Percentiles rank a stretch among this genome's conserved stretches.
Evolutionary conservation across 2,113 vertebrate genomes (phyloP).

Genomic region (Corythoichthys haematopterus): DNA sequence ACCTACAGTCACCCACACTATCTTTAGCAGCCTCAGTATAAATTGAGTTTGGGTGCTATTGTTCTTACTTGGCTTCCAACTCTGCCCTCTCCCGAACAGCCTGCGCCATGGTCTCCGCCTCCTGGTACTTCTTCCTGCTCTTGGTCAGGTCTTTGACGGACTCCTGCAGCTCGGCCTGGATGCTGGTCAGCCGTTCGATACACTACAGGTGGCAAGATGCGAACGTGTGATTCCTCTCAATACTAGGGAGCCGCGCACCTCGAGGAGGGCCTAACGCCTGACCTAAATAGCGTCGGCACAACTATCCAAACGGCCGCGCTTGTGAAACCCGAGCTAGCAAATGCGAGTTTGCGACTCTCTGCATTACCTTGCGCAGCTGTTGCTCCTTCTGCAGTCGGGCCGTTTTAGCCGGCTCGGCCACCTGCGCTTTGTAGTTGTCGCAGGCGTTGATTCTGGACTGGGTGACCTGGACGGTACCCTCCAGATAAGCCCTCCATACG

Average conservation of each 20-base stretch:
- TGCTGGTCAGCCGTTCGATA: constrained; percentile 88
- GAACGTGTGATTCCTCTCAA: background rate
- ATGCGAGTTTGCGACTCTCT: background rate
- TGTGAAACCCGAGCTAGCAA: constrained; percentile 9
- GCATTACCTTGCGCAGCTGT: constrained; percentile 85
- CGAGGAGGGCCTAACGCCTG: background rate
- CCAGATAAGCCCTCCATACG: constrained; percentile 88
- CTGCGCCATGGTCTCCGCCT: constrained; percentile 94
- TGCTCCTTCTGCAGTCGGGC: constrained; percentile 88
- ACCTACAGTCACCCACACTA: too few species aligned
- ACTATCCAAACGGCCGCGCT: background rate
- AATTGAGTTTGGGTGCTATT: background rate
- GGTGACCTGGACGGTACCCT: constrained; percentile 87
- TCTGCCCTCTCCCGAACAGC: constrained; percentile 93
- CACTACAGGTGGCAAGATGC: constrained; percentile 66
- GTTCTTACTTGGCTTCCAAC: constrained; percentile 92
- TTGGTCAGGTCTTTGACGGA: constrained; percentile 97
- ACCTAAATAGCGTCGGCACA: constrained; percentile 3
- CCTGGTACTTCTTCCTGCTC: constrained; percentile 98
- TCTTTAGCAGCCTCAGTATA: too few species aligned
- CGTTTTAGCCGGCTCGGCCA: constrained; percentile 84
- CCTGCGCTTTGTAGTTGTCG: constrained; percentile 87
- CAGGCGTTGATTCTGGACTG: constrained; percentile 86
- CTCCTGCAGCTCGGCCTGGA: constrained; percentile 92
- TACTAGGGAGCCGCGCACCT: background rate